phyloP scores from a whole-genome alignment of 2,797 vertebrate genomes.

The Carcharodon carcharias region DNA sequence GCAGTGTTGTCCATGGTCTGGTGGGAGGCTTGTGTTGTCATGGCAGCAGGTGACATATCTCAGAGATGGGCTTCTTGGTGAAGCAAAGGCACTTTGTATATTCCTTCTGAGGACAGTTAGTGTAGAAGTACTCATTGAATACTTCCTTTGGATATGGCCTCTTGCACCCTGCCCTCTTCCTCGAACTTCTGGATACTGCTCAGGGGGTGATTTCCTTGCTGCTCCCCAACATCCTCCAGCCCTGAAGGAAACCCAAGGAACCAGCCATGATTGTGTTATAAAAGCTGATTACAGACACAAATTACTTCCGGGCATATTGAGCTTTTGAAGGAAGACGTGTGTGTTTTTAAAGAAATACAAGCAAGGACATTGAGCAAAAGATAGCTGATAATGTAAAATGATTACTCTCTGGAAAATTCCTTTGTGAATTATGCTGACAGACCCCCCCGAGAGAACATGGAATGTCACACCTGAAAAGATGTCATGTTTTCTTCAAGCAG shows the following conservation, averaged over 20 bases:
- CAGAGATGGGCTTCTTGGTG: background rate
- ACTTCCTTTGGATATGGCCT: background rate
- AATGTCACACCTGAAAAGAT: too few species aligned
- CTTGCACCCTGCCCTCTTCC: background rate
- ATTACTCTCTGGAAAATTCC: too few species aligned
- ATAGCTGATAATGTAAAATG: too few species aligned
- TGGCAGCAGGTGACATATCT: background rate
- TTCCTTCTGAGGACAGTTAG: background rate
- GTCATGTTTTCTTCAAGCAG: too few species aligned
- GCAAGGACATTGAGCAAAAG: too few species aligned
- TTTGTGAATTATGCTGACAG: too few species aligned
- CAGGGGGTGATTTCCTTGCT: background rate
- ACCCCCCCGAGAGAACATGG: too few species aligned
- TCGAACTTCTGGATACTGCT: background rate
- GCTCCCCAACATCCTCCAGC: background rate
- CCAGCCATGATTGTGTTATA: background rate
- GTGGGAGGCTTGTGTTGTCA: background rate
- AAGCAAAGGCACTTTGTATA: background rate
- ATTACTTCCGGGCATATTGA: too few species aligned
- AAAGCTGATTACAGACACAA: too few species aligned
- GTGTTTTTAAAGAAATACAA: too few species aligned
- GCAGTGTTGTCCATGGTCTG: background rate
- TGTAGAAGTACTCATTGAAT: background rate
- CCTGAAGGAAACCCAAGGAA: background rate
- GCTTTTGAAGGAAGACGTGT: too few species aligned